These are phyloP conservation scores for Falco berigora DNA, from an alignment of 2,797 vertebrate species.

Conservation along the genomic window DNA sequence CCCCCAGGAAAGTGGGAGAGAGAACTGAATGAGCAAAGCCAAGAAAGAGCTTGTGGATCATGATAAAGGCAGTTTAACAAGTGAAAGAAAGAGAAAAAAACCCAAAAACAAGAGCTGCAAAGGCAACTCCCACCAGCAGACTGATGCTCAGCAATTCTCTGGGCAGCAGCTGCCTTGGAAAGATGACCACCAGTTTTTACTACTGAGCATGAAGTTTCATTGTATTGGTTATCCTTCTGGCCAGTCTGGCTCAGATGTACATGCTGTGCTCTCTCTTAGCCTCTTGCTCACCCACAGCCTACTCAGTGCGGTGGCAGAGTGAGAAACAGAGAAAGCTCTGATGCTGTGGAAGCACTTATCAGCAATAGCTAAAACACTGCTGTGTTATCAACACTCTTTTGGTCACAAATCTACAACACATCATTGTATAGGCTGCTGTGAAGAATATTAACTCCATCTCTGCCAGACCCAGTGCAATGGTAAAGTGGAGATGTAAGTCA, in stretches of 20 bases:
- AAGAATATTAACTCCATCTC: background rate
- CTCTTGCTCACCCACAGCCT: background rate
- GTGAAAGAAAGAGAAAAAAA: background rate
- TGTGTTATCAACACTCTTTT: background rate
- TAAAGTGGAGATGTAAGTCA: background rate
- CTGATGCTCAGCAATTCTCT: background rate
- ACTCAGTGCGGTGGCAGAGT: fast-evolving
- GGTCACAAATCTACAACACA: background rate
- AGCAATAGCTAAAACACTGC: background rate
- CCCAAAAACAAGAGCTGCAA: fast-evolving
- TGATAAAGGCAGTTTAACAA: background rate
- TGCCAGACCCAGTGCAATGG: background rate
- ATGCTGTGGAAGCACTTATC: background rate
- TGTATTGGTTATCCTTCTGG: background rate
- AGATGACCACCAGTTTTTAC: background rate
- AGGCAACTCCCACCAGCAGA: background rate
- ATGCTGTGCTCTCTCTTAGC: background rate
- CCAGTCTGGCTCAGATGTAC: background rate
- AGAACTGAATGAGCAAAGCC: background rate
- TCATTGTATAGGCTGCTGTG: background rate
- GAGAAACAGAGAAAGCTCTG: background rate
- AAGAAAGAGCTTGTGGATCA: background rate
- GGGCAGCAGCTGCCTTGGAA: background rate
- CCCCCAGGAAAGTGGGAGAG: background rate
- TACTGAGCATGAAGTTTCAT: background rate